Base-by-base conservation (phyloP, 1,140 invertebrate species). In the Trichonephila inaurata region DNA sequence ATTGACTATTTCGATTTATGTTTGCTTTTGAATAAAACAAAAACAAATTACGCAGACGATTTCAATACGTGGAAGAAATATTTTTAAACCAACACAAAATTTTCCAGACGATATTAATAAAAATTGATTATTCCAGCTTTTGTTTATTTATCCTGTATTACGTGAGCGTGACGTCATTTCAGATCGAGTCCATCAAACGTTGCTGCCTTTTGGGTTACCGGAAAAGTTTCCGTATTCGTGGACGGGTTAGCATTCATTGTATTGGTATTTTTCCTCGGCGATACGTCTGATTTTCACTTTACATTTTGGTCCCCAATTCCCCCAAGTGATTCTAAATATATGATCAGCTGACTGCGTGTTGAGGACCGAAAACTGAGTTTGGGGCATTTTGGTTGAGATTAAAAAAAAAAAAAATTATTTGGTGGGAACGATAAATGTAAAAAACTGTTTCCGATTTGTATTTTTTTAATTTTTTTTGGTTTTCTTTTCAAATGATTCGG, bases 251-350 rank as follows among this genome's bases (percentile, higher is more conserved):
- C 24, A 28, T 40, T 18, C 69, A 77, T 77, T 77, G 24, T 77
- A 33, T 77, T 28, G 24, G 28, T 18, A 24, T 24, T 18, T 77
- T 18, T 77, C 72, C 28, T 77, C 16, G 51, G 51, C 10, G 51
- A 51, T 51, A 51, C 10, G 51, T 51, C 51, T 33, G 16, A 77
- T 77, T 33, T 40, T 77, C 72, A 33, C 28, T n/a, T n/a, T n/a
- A n/a, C n/a, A n/a, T n/a, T n/a, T n/a, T n/a, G n/a, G n/a, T n/a
- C n/a, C n/a, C n/a, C n/a, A n/a, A n/a, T n/a, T n/a, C n/a, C n/a
- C n/a, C n/a, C n/a, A n/a, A 40, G 24, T 19, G 72, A 77, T 77
- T 33, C 72, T 77, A 40, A 77, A 77, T 77, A 77, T 77, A 77
- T 77, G 72, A 40, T 40, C 72, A 77, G 33, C 72, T 77, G 72